Percentiles rank a stretch among this genome's conserved stretches.
These are phyloP conservation scores for Xiphophorus birchmanni DNA, from an alignment of 2,797 vertebrate species.

Conservation along the genomic window DNA sequence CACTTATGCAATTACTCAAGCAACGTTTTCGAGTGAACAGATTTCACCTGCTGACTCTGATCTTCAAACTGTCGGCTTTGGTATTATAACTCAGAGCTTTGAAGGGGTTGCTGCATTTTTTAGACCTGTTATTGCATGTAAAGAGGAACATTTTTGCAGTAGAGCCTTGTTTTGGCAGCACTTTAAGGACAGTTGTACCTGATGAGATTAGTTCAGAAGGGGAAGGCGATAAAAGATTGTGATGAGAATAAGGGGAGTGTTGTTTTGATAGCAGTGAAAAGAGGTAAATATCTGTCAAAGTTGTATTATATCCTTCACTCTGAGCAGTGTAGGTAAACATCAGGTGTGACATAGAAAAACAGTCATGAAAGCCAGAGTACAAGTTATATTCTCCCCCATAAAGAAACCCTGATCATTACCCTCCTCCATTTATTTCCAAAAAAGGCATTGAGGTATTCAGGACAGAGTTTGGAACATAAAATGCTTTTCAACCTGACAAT, in stretches of 20 bases:
- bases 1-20: constrained; percentile 46
- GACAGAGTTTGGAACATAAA: constrained; percentile 4
- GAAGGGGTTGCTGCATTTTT: constrained; percentile 38
- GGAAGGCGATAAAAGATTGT: constrained; percentile 35
- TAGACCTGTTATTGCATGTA: constrained; percentile 49
- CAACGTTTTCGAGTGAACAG: constrained; percentile 29
- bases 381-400: constrained; percentile 35
- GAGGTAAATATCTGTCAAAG: constrained; percentile 41
- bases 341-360: constrained; percentile 44
- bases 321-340: constrained; percentile 40
- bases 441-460: constrained; percentile 50
- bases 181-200: constrained; percentile 39
- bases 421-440: constrained; percentile 56
- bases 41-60: constrained; percentile 48
- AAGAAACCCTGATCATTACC: constrained; percentile 30
- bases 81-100: constrained; percentile 19
- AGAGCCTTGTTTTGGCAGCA: constrained; percentile 54
- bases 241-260: constrained; percentile 44
- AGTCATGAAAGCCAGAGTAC: constrained; percentile 30
- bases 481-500: neutral
- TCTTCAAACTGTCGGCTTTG: constrained; percentile 7
- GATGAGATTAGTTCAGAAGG: constrained; percentile 35
- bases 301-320: constrained; percentile 21
- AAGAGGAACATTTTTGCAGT: constrained; percentile 43
- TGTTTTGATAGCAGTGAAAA: constrained; percentile 40